Evolutionary conservation across 2,113 vertebrate genomes (phyloP), one percentile per base, ranked within the genome.

Genomic region (Puma concolor): DNA sequence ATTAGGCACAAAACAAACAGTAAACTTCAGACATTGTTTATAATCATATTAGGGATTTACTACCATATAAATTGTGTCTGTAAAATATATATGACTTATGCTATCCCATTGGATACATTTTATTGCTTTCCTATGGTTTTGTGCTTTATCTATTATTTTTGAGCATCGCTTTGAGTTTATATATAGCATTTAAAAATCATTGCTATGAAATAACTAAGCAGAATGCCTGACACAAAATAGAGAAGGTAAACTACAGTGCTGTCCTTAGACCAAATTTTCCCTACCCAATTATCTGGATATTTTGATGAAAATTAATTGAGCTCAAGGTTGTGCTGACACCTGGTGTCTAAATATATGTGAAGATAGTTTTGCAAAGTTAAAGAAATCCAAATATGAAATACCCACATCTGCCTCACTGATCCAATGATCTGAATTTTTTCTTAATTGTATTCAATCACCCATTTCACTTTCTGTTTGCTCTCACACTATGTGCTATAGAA

Each of bases 1-100:
- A 98, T 98, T 98, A 98, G 98, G 87, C 14, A 23, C 90, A 92
- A 98, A 98, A 97, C 79, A 98, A 98, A 95, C 27, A 98, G 93
- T 95, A 95, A 98, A 95, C 96, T 96, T 96, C 54, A 63, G 29
- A 95, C 54, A 84, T 97, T 98, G 97, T 94, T 97, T 83, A 96
- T 54, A 96, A 96, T 97, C 41, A 50, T 95, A 95, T 97, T 97
- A 98, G 77, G 76, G 79, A 97, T 95, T 97, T 95, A 96, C 85
- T 98, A 92, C 81, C 96, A 94, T 74, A 44, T 94, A 98, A 98
- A 98, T 94, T 79, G 79, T 97, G 98, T 97, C 83, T 94, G 93
- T 97, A 93, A 97, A 96, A 93, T 92, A 85, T 88, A 86, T 41
- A 33, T 95, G 92, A 97, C 96, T 95, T 98, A 64, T 48, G 71